phyloP scores from a whole-genome alignment of 2,797 vertebrate species.

The Sardinella longiceps region DNA sequence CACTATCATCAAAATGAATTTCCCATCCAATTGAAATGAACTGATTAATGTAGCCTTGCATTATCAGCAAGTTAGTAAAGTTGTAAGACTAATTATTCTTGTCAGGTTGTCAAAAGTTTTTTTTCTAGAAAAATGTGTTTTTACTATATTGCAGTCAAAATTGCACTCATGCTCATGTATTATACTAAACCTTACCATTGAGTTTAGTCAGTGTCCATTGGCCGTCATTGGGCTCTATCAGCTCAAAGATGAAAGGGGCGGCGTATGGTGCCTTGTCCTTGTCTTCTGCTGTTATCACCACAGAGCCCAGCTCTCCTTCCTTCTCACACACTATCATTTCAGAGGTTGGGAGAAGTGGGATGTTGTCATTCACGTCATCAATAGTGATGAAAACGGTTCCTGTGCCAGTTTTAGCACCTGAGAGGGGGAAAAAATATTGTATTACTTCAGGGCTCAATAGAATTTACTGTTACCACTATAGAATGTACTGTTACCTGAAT shows the following conservation, averaged over 20 bases:
- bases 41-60: too few species aligned
- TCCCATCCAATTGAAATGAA: too few species aligned
- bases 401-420: conserved; percentile 81
- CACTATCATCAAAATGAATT: too few species aligned
- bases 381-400: conserved; percentile 82
- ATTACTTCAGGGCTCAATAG: background rate
- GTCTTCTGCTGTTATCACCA: conserved; percentile 71
- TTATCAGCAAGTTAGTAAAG: too few species aligned
- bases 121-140: too few species aligned
- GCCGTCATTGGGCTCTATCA: conserved; percentile 44
- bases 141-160: too few species aligned
- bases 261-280: conserved; percentile 71
- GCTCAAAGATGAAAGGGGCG: conserved; percentile 76
- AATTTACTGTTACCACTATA: background rate
- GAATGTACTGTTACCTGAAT: too few species aligned
- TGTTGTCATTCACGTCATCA: conserved; percentile 81
- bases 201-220: conserved; percentile 67
- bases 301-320: conserved; percentile 62
- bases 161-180: background rate
- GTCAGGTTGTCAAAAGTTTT: too few species aligned
- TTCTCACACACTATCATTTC: conserved; percentile 75
- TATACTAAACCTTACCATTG: conserved; percentile 74
- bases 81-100: too few species aligned
- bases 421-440: conserved; percentile 42
- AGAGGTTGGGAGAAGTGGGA: conserved; percentile 59